A percentile compares a stretch with the other conserved stretches of the same genome.
These are phyloP conservation scores for Propithecus perrieri DNA, from an alignment of 2,797 vertebrate genomes.

Conservation along the genomic window DNA sequence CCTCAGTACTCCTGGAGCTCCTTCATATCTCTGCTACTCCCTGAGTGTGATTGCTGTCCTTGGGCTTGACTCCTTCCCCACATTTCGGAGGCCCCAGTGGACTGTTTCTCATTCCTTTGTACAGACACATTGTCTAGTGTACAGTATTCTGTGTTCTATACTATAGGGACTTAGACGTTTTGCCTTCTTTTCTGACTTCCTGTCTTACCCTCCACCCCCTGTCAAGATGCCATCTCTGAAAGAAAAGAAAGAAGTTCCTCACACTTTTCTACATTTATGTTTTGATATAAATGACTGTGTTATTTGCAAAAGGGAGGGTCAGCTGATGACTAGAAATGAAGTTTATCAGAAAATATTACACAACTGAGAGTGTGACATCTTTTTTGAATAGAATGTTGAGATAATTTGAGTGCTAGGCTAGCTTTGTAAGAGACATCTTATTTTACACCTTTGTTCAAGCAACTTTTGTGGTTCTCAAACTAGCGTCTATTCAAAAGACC, in stretches of 20 bases:
- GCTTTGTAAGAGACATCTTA: not conserved
- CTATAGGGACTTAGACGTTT: not conserved
- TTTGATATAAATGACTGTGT: not conserved
- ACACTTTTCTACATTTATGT: not conserved
- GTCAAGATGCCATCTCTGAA: not conserved
- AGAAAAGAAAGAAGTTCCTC: not conserved
- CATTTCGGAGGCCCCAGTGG: not conserved
- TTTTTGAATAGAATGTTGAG: not conserved
- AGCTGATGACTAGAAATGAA: slow-evolving; percentile 5
- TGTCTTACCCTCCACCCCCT: not conserved
- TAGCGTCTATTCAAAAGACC: not conserved
- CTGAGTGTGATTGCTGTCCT: accelerated
- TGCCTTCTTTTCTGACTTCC: not conserved
- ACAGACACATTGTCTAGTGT: not conserved
- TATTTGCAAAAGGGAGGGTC: not conserved
- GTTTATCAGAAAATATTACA: not conserved
- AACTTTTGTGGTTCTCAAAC: not conserved
- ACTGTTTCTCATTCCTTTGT: not conserved
- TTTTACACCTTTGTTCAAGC: not conserved
- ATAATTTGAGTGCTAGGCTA: not conserved
- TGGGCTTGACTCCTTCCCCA: not conserved
- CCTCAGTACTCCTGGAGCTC: not conserved
- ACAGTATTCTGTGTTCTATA: not conserved
- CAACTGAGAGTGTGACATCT: not conserved
- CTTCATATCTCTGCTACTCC: not conserved